Base-by-base conservation (phyloP, 2,797 vertebrate species). In the Melanotaenia trifasciata region DNA sequence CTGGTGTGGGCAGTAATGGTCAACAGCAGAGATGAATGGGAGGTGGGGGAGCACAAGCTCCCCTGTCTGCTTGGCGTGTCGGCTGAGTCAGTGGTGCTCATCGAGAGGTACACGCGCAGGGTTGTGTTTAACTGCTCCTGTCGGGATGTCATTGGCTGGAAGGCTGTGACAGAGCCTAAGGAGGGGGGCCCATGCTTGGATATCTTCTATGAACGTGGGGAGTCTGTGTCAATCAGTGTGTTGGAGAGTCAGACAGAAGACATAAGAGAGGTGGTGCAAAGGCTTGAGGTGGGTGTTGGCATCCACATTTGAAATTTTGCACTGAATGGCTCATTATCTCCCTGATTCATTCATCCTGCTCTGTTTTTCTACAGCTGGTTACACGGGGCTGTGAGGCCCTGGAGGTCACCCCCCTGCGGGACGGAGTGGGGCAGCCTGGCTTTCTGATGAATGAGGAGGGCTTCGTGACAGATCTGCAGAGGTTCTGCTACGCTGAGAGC, bases 61-160 rank as follows among this genome's bases (percentile, higher is more conserved):
- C 93, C 94, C 26, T 97, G 96, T 65, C 88, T 97, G 76, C 91
- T 95, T 13, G 96, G 95, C 3, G 93, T 98, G 69, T 97, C 97
- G 0, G 95, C 96, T 0, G 96, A 98, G 78, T 94, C 95, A 0
- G 93, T 96, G 81, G 96, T 97, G 79, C 93, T 97, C 38, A 96
- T 97, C 3, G 94, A 96, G 32, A 92, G 95, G 26, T 92, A 50
- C 83, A 92, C 92, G 3, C 92, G 79, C 79, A 91, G 64, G 87
- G 96, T 97, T 30, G 93, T 97, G 69, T 97, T 98, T 58, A 97
- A 97, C 89, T 97, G 96, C 72, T 95, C 96, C 72, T 97, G 96
- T 79, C 93, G 96, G 0, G 97, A 98, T 5, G 95, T 98, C 69
- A 94, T 98, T 40, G 97, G 96, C 43, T 98, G 97, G 97, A 97